Evolutionary conservation across 2,888 invertebrate genomes (phyloP).

Genomic region (Eustalomyia histrio): DNA sequence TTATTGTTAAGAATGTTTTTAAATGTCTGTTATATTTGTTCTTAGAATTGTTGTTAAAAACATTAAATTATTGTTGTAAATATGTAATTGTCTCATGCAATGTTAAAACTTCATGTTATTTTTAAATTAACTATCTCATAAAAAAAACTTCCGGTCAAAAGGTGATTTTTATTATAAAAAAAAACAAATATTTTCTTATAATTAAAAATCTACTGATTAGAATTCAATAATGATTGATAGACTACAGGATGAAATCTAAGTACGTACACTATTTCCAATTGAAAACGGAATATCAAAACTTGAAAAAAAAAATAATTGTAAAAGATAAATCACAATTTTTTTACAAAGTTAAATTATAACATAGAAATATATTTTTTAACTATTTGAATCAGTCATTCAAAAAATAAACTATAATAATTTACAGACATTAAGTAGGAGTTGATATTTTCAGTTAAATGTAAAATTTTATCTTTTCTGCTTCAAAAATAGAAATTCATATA

Average conservation of each 20-base stretch:
- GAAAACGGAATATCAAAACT: too few species aligned
- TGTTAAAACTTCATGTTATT: background rate
- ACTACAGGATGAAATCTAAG: background rate
- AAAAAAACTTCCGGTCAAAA: slow-evolving; percentile 41
- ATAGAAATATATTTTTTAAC: too few species aligned
- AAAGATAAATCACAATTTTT: too few species aligned
- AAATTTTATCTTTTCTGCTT: too few species aligned
- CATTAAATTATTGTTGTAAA: slow-evolving; percentile 30
- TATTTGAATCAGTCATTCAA: too few species aligned
- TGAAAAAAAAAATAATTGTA: too few species aligned
- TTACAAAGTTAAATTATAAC: too few species aligned
- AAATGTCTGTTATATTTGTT: slow-evolving; percentile 31
- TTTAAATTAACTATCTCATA: background rate
- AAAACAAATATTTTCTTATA: background rate
- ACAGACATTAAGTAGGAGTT: too few species aligned
- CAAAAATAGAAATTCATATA: too few species aligned
- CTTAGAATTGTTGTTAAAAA: slow-evolving; percentile 27
- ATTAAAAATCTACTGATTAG: background rate
- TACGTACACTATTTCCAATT: too few species aligned
- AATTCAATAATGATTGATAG: background rate
- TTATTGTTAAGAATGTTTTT: slow-evolving; percentile 36
- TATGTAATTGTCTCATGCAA: slow-evolving; percentile 48
- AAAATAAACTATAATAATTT: too few species aligned
- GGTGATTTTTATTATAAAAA: slow-evolving; percentile 13
- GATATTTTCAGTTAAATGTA: too few species aligned